phyloP scores from a whole-genome alignment of 2,113 vertebrate genomes.

The Erpornis zantholeuca region DNA sequence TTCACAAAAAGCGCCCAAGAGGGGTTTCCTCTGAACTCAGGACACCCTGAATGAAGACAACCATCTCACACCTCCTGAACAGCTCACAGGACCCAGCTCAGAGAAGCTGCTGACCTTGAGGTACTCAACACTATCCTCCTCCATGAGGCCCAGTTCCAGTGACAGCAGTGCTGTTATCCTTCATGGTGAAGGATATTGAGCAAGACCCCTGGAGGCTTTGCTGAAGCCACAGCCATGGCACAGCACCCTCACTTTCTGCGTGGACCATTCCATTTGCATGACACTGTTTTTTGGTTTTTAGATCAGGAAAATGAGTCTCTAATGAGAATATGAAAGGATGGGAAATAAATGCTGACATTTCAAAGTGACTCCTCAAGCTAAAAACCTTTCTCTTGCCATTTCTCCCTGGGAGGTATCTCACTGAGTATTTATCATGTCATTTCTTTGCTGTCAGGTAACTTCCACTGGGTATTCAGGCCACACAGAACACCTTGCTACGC shows the following conservation, averaged over 20 bases:
- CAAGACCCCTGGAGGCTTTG: background rate
- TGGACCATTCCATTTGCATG: background rate
- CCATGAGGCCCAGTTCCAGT: background rate
- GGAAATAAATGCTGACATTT: background rate
- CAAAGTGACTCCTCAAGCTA: background rate
- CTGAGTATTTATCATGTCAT: background rate
- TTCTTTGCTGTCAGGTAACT: background rate
- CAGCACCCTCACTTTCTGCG: background rate
- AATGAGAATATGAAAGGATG: background rate
- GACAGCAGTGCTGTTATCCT: background rate
- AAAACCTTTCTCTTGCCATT: background rate
- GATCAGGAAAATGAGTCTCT: background rate
- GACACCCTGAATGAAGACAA: background rate
- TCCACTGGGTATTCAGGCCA: background rate
- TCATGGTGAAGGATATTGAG: background rate
- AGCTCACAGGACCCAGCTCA: background rate
- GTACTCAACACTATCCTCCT: background rate
- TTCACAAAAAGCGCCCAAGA: background rate
- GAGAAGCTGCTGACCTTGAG: background rate
- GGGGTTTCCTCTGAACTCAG: background rate
- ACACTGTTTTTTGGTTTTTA: background rate
- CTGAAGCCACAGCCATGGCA: background rate
- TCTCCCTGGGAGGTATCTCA: background rate
- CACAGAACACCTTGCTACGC: background rate
- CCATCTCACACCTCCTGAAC: background rate